A percentile compares a stretch with the other conserved stretches of the same genome.
phyloP scores from a whole-genome alignment of 2,797 vertebrate genomes.

The Syngnathus acus region DNA sequence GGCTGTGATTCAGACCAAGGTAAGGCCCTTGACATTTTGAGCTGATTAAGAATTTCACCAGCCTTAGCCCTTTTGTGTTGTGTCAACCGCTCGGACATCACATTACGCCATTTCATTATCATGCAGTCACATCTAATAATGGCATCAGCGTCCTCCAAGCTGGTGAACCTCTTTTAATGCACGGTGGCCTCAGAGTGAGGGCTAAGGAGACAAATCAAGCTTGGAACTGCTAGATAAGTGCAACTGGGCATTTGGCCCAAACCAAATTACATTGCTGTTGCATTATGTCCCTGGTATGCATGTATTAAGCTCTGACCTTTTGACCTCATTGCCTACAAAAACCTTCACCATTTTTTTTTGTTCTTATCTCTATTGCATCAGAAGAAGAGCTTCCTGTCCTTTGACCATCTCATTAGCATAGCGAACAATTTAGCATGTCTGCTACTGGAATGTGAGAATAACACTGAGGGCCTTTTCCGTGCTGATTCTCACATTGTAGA shows the following conservation, averaged over 20 bases:
- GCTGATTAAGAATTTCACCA: constrained; percentile 67
- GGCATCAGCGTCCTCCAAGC: constrained; percentile 40
- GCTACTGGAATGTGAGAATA: constrained; percentile 54
- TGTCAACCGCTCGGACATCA: constrained; percentile 65
- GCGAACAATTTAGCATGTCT: constrained; percentile 57
- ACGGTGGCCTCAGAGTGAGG: constrained; percentile 36
- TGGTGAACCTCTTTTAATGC: constrained; percentile 48
- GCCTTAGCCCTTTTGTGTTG: constrained; percentile 59
- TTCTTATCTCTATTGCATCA: constrained; percentile 40
- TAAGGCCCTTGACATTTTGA: constrained; percentile 64
- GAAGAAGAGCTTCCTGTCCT: constrained; percentile 22
- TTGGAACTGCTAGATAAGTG: constrained; percentile 60
- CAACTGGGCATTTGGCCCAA: constrained; percentile 62
- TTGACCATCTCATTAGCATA: constrained; percentile 48
- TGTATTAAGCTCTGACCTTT: constrained; percentile 57
- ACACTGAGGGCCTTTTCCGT: constrained; percentile 42
- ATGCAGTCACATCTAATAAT: constrained; percentile 69
- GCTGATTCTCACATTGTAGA: constrained; percentile 53
- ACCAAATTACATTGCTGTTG: constrained; percentile 71
- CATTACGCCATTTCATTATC: constrained; percentile 67
- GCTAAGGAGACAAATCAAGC: constrained; percentile 49
- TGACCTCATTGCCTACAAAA: constrained; percentile 36
- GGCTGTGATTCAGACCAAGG: constrained; percentile 55
- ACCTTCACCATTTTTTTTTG: constrained; percentile 23
- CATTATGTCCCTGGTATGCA: constrained; percentile 63